phyloP scores from a whole-genome alignment of 2,113 vertebrate species.

The Pelmatolapia mariae region DNA sequence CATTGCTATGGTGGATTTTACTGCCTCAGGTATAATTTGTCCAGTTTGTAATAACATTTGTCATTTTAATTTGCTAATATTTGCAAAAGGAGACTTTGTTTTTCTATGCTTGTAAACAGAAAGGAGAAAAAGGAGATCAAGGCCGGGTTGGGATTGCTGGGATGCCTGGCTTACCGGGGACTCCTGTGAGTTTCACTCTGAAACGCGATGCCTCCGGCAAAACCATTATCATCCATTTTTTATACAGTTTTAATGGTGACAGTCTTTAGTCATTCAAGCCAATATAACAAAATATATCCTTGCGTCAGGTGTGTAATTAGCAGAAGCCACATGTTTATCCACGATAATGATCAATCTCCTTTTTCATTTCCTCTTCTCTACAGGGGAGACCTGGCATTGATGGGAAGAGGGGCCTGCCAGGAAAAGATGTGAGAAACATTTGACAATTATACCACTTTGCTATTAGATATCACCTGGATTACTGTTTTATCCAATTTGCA shows the following conservation, averaged over 20 bases:
- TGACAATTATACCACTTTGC: not conserved
- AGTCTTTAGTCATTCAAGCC: not conserved
- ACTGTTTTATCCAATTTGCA: not conserved
- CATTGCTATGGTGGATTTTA: not conserved
- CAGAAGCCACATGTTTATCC: not conserved
- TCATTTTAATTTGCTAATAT: not conserved
- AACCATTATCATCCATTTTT: not conserved
- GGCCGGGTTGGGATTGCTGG: slow-evolving; percentile 72
- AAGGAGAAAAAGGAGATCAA: slow-evolving; percentile 69
- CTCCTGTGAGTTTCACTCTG: slow-evolving; percentile 64
- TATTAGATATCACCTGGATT: not conserved
- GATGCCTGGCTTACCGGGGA: slow-evolving; percentile 75
- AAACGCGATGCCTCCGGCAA: not conserved
- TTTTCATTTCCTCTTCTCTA: not conserved
- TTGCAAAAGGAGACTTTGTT: not conserved
- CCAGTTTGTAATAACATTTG: not conserved
- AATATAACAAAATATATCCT: not conserved
- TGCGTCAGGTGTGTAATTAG: not conserved
- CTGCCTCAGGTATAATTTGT: not conserved
- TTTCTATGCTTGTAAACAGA: slow-evolving; percentile 38
- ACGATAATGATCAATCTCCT: not conserved
- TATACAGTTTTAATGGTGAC: not conserved
- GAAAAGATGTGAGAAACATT: slow-evolving; percentile 64
- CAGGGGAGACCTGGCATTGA: slow-evolving; percentile 74
- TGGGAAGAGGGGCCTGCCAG: slow-evolving; percentile 72